phyloP scores from a whole-genome alignment of 2,797 vertebrate species.

The Chiloscyllium punctatum region DNA sequence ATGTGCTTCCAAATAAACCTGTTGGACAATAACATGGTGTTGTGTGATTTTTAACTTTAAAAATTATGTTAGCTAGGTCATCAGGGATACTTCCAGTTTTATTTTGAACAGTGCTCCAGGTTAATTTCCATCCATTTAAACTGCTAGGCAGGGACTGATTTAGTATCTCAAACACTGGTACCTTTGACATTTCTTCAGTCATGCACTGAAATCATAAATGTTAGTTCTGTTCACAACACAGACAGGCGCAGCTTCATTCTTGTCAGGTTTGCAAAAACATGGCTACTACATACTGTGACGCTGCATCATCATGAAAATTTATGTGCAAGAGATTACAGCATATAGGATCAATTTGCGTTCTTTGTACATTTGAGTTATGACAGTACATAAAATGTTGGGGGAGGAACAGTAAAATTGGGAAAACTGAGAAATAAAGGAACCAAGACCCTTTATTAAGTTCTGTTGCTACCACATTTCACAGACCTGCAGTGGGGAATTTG shows the following conservation, averaged over 20 bases:
- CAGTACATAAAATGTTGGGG: background rate
- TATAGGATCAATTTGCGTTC: background rate
- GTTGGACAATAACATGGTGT: too few relatives aligned
- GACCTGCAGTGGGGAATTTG: background rate
- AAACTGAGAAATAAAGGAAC: background rate
- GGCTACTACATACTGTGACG: background rate
- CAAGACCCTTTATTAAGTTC: background rate
- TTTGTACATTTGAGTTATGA: background rate
- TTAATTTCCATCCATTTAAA: too few relatives aligned
- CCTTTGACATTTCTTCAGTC: too few relatives aligned
- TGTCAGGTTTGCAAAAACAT: background rate
- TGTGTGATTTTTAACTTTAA: too few relatives aligned
- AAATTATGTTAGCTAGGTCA: background rate
- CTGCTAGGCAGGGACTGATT: too few relatives aligned
- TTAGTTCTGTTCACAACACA: too few relatives aligned
- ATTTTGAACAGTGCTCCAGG: too few relatives aligned
- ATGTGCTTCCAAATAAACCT: too few relatives aligned
- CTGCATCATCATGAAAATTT: background rate
- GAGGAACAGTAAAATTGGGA: background rate
- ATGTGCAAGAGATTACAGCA: background rate
- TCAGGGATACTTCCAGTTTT: too few relatives aligned
- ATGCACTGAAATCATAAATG: too few relatives aligned
- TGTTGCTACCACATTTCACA: background rate
- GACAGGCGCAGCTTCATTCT: too few relatives aligned
- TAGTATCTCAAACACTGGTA: too few relatives aligned